Conservation (phyloP, 2,888 invertebrate species). For the Eupsilia transversa region DNA sequence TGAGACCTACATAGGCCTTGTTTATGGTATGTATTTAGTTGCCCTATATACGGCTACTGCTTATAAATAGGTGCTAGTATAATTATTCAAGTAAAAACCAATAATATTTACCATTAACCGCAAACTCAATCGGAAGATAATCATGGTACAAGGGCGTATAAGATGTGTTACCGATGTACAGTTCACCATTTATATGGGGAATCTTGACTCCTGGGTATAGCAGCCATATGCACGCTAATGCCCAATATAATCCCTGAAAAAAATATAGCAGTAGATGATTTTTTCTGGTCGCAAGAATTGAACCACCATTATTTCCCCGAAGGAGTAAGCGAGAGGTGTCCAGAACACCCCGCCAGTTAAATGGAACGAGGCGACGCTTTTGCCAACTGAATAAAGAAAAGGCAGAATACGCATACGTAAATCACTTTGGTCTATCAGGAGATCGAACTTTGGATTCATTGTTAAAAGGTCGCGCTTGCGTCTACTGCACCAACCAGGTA, state of each 20-base stretch:
- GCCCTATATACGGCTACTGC: neutral
- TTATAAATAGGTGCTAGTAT: neutral
- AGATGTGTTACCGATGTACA: conserved; percentile 91
- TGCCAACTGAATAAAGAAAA: neutral
- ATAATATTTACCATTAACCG: conserved; percentile 91
- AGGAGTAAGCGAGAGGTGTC: too few species aligned
- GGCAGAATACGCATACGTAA: neutral
- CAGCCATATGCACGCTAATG: conserved; percentile 93
- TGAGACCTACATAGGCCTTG: neutral
- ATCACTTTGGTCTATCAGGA: neutral
- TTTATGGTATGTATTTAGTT: neutral
- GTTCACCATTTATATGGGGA: conserved; percentile 93
- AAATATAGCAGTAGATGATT: neutral
- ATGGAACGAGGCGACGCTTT: neutral
- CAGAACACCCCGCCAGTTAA: neutral
- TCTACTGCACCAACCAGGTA: neutral
- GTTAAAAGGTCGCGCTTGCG: neutral
- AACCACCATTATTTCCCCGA: neutral
- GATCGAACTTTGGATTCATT: neutral
- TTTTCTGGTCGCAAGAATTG: neutral
- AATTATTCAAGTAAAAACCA: neutral
- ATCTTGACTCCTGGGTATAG: conserved; percentile 92
- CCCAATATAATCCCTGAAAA: conserved; percentile 93
- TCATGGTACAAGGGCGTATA: conserved; percentile 93
- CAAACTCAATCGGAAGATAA: conserved; percentile 94